These are phyloP conservation scores for Phalera bucephala DNA, from an alignment of 2,888 invertebrate genomes.

Conservation along the genomic window DNA sequence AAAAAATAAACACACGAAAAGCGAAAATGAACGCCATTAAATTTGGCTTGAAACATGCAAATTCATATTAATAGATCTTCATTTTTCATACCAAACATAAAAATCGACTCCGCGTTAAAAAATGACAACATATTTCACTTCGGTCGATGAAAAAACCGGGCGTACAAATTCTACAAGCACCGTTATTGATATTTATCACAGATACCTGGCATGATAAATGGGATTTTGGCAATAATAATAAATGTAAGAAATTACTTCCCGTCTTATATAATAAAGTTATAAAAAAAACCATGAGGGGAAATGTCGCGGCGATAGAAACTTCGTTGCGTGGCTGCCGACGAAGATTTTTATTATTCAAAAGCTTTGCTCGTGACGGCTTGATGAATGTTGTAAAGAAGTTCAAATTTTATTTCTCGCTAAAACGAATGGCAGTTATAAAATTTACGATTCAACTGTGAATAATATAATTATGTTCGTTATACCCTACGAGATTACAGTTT, in stretches of 20 bases:
- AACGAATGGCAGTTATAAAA: slow-evolving; percentile 55
- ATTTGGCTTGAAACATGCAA: too few relatives aligned
- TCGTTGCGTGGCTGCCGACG: slow-evolving; percentile 30
- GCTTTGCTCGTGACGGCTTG: slow-evolving; percentile 70
- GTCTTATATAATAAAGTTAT: slow-evolving; percentile 43
- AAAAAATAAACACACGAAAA: too few relatives aligned
- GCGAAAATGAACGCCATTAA: too few relatives aligned
- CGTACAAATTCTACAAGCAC: slow-evolving; percentile 28
- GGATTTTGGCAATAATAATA: slow-evolving; percentile 46
- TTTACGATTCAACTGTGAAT: slow-evolving; percentile 53
- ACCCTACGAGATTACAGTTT: slow-evolving; percentile 25
- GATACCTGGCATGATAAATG: slow-evolving; percentile 37
- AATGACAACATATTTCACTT: slow-evolving; percentile 35
- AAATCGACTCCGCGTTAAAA: slow-evolving; percentile 24
- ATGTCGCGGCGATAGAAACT: slow-evolving; percentile 27
- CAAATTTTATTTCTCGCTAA: slow-evolving; percentile 65
- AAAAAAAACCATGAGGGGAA: slow-evolving; percentile 30
- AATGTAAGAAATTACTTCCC: slow-evolving; percentile 48
- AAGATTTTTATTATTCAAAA: slow-evolving; percentile 75
- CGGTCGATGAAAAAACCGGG: slow-evolving; percentile 23
- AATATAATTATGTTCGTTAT: slow-evolving; percentile 45
- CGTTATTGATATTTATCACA: slow-evolving; percentile 42
- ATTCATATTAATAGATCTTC: too few relatives aligned
- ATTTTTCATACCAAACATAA: too few relatives aligned
- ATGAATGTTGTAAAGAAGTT: slow-evolving; percentile 75